These are phyloP conservation scores for Trachelus tabidus DNA, from an alignment of 2,888 invertebrate species.

Conservation along the genomic window DNA sequence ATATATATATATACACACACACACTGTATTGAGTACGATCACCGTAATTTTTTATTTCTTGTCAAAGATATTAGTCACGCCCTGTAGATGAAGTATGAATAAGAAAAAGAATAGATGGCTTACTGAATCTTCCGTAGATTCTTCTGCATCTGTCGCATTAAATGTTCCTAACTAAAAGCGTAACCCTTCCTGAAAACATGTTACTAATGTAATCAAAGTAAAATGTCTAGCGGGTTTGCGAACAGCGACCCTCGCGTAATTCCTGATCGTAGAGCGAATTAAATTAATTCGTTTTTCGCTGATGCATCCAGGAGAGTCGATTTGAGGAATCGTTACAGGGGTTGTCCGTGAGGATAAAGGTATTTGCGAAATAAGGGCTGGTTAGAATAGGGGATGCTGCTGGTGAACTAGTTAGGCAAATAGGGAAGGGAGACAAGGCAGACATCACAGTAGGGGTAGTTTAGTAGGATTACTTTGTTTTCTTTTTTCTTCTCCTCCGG, in stretches of 20 bases:
- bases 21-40: not conserved
- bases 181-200: not conserved
- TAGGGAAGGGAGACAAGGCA: conserved; percentile 33
- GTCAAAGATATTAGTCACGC: not conserved
- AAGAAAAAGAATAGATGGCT: not conserved
- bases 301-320: conserved; percentile 45
- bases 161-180: not conserved
- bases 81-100: not conserved
- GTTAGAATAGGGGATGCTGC: conserved; percentile 42
- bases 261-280: conserved; percentile 41
- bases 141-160: not conserved
- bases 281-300: conserved; percentile 57
- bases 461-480: conserved; percentile 37
- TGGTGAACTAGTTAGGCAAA: conserved; percentile 62
- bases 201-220: conserved; percentile 38
- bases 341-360: conserved; percentile 22
- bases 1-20: too few species aligned
- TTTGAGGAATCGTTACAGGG: conserved; percentile 33
- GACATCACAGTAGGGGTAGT: conserved; percentile 20
- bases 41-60: not conserved
- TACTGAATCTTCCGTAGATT: not conserved
- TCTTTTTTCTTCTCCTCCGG: not conserved
- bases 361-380: conserved; percentile 11
- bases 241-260: conserved; percentile 21
- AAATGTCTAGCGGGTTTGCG: conserved; percentile 22